A percentile compares a stretch with the other conserved stretches of the same genome.
Conservation (phyloP, 2,888 invertebrate species). For the Patella depressa region DNA sequence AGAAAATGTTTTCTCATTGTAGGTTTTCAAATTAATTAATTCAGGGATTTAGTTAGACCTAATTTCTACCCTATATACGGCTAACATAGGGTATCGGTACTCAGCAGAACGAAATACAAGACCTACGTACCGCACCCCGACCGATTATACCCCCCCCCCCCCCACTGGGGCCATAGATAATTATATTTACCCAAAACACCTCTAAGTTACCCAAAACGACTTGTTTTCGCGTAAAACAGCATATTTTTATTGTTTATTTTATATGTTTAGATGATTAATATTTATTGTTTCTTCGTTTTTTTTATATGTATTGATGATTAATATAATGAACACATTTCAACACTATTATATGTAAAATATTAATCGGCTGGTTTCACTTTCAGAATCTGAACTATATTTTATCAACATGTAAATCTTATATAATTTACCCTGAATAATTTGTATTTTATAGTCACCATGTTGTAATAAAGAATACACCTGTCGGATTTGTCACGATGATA, state of each 20-base stretch:
- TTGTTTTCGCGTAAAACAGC: not conserved
- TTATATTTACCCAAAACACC: not conserved
- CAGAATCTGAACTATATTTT: too few species aligned
- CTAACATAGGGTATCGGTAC: not conserved
- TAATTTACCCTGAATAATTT: not conserved
- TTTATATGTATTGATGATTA: too few species aligned
- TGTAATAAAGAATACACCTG: conserved; percentile 91
- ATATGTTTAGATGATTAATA: too few species aligned
- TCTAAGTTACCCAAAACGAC: not conserved
- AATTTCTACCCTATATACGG: not conserved
- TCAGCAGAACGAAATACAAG: too few species aligned
- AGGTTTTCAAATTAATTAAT: conserved; percentile 70
- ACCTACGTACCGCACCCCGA: not conserved
- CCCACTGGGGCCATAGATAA: not conserved
- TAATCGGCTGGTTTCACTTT: too few species aligned
- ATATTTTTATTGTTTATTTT: too few species aligned
- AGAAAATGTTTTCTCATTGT: conserved; percentile 89
- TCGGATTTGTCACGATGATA: conserved; percentile 91
- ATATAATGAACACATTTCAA: too few species aligned
- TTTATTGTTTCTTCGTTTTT: too few species aligned
- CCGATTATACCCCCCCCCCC: too few species aligned
- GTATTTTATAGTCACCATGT: conserved; percentile 83
- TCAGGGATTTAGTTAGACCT: not conserved
- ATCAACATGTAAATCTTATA: too few species aligned
- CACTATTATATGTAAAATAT: too few species aligned